Evolutionary conservation across 1,140 invertebrate genomes (phyloP).

Genomic region (Myzus persicae): DNA sequence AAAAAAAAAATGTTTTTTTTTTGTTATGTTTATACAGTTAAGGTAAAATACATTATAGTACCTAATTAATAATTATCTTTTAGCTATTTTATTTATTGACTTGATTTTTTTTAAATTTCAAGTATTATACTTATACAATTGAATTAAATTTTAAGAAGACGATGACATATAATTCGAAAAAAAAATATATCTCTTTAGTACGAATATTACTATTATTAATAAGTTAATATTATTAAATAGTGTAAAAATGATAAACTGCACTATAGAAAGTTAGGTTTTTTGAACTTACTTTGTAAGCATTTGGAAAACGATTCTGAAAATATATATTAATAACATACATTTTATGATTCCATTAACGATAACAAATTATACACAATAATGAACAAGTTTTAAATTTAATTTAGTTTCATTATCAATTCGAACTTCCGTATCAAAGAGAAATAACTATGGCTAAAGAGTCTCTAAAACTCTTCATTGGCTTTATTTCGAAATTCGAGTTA

Average conservation of each 20-base stretch:
- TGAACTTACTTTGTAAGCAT: neutral
- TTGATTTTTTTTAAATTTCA: too few species aligned
- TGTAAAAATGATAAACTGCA: neutral
- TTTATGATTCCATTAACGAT: neutral
- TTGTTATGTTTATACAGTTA: too few species aligned
- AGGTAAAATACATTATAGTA: too few species aligned
- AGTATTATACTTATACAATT: too few species aligned
- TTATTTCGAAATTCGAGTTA: slow-evolving; percentile 5
- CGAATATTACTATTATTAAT: neutral
- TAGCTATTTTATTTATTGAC: too few species aligned
- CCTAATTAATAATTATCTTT: too few species aligned
- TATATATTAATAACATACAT: neutral
- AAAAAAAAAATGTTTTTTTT: too few species aligned
- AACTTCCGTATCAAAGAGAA: neutral
- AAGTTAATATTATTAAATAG: neutral
- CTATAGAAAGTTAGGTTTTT: neutral
- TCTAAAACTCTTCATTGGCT: neutral
- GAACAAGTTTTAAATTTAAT: neutral
- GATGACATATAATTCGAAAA: neutral
- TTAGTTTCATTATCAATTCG: neutral
- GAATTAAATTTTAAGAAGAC: too few species aligned
- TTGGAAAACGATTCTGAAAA: neutral
- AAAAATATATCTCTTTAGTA: neutral
- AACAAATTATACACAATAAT: neutral
- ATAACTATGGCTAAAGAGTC: neutral